Conservation (phyloP, 2,113 vertebrate genomes). For the Galeopterus variegatus region DNA sequence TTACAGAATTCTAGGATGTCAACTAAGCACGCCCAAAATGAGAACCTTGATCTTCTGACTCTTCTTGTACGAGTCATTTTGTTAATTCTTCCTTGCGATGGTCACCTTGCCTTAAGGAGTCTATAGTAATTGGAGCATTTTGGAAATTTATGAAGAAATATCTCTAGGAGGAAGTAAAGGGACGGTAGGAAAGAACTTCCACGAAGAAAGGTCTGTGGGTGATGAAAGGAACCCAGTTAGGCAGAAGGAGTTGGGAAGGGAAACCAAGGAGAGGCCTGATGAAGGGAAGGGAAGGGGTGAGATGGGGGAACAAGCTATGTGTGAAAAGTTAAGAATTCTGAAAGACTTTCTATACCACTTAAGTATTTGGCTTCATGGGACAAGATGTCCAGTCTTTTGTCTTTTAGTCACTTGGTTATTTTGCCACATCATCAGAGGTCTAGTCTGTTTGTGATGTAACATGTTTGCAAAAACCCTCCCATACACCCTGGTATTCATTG, state of each 20-base stretch:
- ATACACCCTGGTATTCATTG: conserved; percentile 78
- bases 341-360: not conserved
- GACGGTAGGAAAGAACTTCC: not conserved
- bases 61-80: not conserved
- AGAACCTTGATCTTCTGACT: not conserved
- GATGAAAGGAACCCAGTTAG: not conserved
- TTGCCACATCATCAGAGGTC: not conserved
- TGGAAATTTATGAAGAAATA: conserved; percentile 28
- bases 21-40: not conserved
- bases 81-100: not conserved
- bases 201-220: conserved; percentile 11
- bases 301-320: not conserved
- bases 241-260: not conserved
- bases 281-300: not conserved
- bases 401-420: not conserved
- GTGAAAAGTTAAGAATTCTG: not conserved
- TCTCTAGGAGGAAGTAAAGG: conserved; percentile 6
- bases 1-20: not conserved
- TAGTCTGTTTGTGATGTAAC: conserved; percentile 21
- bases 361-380: not conserved
- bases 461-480: conserved; percentile 43
- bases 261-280: not conserved
- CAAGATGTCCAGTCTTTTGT: not conserved
- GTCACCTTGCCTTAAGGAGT: not conserved
- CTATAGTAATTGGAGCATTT: not conserved